phyloP scores from a whole-genome alignment of 2,797 vertebrate genomes.

The Danionella dracula region DNA sequence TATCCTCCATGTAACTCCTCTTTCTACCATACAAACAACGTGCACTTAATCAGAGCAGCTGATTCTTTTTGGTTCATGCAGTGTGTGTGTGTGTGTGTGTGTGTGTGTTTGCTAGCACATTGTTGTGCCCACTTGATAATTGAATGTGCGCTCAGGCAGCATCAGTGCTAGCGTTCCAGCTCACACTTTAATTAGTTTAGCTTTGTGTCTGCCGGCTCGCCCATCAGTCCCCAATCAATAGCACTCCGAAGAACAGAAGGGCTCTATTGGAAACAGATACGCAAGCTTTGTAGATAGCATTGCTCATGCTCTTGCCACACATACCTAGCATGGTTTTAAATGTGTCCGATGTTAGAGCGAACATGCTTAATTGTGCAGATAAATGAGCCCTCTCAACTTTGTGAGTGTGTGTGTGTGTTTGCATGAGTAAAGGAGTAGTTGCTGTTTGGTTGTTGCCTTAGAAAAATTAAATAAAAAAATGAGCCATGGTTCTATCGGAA shows the following conservation, averaged over 20 bases:
- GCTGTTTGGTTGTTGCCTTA: conserved; percentile 8
- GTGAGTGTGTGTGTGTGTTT: conserved; percentile 26
- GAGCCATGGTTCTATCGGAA: conserved; percentile 22
- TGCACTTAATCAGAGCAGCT: conserved; percentile 34
- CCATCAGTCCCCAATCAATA: conserved; percentile 53
- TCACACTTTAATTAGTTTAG: conserved; percentile 66
- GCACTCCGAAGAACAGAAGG: conserved; percentile 55
- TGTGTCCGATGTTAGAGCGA: conserved; percentile 16
- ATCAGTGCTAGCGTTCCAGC: conserved; percentile 51
- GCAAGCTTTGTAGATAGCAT: conserved; percentile 31
- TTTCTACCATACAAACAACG: conserved; percentile 18
- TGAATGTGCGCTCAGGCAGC: conserved; percentile 53
- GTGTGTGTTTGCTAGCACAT: conserved; percentile 14
- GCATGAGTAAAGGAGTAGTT: conserved; percentile 10
- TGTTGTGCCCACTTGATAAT: conserved; percentile 49
- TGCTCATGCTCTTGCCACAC: conserved; percentile 1
- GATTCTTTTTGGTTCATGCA: conserved; percentile 22
- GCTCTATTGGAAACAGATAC: conserved; percentile 60
- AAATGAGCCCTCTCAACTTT: conserved; percentile 42
- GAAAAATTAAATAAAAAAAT: conserved; percentile 2
- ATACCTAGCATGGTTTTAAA: conserved; percentile 26
- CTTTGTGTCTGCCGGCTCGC: conserved; percentile 56
- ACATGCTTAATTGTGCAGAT: conserved; percentile 50
- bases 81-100: neutral
- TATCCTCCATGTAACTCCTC: neutral